Conservation (phyloP, 2,888 invertebrate species). For the Lottia scabra region DNA sequence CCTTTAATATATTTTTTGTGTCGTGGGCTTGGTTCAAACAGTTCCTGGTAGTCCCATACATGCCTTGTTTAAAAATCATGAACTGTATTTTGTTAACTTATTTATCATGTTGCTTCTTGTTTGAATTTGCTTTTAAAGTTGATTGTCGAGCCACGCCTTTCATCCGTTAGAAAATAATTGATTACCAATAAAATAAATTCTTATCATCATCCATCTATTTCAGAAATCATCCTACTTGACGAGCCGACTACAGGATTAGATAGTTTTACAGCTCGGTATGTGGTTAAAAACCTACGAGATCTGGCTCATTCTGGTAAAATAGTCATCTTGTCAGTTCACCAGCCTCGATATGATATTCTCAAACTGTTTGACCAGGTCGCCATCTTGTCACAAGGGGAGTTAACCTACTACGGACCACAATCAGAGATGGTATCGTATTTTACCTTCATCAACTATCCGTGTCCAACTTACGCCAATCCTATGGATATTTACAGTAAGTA, state of each 20-base stretch:
- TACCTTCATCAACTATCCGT: slow-evolving; percentile 93
- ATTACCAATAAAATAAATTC: too few species aligned
- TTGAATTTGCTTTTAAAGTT: too few species aligned
- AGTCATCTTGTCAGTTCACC: slow-evolving; percentile 86
- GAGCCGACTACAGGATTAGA: slow-evolving; percentile 90
- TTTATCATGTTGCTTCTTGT: too few species aligned
- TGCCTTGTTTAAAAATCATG: too few species aligned
- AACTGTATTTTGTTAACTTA: too few species aligned
- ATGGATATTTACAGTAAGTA: slow-evolving; percentile 85
- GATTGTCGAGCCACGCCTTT: too few species aligned
- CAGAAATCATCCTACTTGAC: slow-evolving; percentile 87
- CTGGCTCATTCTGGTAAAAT: slow-evolving; percentile 52
- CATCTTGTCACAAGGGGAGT: slow-evolving; percentile 71
- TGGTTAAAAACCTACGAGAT: slow-evolving; percentile 46
- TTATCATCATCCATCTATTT: slow-evolving; percentile 72
- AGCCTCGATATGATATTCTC: slow-evolving; percentile 58
- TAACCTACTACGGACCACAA: slow-evolving; percentile 76
- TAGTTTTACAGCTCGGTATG: slow-evolving; percentile 87
- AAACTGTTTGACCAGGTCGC: slow-evolving; percentile 53
- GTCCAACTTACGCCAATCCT: slow-evolving; percentile 95
- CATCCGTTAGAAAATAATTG: too few species aligned
- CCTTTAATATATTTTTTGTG: too few species aligned
- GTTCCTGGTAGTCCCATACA: too few species aligned
- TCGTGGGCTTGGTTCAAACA: too few species aligned
- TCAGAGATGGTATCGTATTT: slow-evolving; percentile 94